Evolutionary conservation across 2,888 invertebrate species (phyloP), one percentile per base, ranked within the genome.

Genomic region (Brachyptera putata): DNA sequence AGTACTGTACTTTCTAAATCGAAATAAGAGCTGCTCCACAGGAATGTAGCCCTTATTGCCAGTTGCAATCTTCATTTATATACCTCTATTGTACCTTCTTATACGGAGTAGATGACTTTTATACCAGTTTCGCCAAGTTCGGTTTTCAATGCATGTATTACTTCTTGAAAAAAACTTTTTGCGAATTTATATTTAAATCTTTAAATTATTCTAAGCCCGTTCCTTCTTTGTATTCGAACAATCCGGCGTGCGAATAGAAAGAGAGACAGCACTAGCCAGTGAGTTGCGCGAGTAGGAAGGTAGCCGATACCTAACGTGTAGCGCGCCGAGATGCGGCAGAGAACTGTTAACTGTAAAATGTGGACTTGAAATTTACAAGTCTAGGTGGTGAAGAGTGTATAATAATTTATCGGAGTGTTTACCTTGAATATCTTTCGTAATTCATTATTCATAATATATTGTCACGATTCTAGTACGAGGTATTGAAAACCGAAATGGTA

Each of bases 351-450:
- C n/a, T n/a, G n/a, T n/a, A n/a, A n/a, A n/a, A n/a, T n/a, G n/a
- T n/a, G n/a, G n/a, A 18, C 21, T 43, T 21, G 21, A 43, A 43
- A 43, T 43, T 43, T 43, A 43, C 21, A 21, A 21, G 18, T 43
- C 9, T 11, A 43, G 21, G 43, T 43, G 43, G 43, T 21, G 43
- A 21, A 18, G 18, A 16, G 16, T 43, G 14, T 43, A 11, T 30
- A 43, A 43, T 43, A 43, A 43, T 43, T 43, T 43, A 43, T 43
- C 21, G 18, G n/a, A 16, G 43, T 14, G 43, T 43, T 43, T 43
- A 43, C 39, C 39, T 37, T 37, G 39, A 37, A 16, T 16, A 16
- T 37, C 14, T n/a, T 37, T 37, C 39, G 39, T 37, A 37, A 37
- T 34, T n/a, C n/a, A n/a, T n/a, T n/a, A n/a, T n/a, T n/a, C n/a